Evolutionary conservation across 2,113 vertebrate species (phyloP).

Genomic region (Cyrtonyx montezumae): DNA sequence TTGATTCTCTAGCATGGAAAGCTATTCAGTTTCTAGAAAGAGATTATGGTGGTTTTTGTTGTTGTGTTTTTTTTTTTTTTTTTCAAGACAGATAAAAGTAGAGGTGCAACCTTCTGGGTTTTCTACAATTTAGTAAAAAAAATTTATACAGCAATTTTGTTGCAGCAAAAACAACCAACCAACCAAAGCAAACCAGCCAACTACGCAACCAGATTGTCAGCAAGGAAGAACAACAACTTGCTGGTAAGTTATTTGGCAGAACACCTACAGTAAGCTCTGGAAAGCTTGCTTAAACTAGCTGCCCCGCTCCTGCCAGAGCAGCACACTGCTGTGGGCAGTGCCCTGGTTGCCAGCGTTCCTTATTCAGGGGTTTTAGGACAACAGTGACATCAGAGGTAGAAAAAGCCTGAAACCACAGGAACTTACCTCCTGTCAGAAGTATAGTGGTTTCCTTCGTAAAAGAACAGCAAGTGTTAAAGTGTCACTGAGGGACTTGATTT

Average conservation of each 20-base stretch:
- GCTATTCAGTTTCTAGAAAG: neutral
- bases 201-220: neutral
- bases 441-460: conserved; percentile 27
- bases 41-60: neutral
- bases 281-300: fast-evolving
- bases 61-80: neutral
- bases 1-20: neutral
- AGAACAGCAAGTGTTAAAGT: conserved; percentile 47
- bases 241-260: neutral
- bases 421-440: conserved; percentile 13
- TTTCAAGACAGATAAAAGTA: neutral
- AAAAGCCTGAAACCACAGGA: conserved; percentile 40
- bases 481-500: neutral
- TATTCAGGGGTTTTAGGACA: neutral
- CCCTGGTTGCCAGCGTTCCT: fast-evolving
- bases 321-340: neutral
- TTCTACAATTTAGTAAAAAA: too few relatives aligned
- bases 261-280: neutral
- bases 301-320: neutral
- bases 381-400: conserved; percentile 40
- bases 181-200: neutral
- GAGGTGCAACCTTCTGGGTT: too few relatives aligned
- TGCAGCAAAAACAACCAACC: too few relatives aligned
- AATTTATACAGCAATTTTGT: too few relatives aligned
- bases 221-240: neutral